Evolutionary conservation across 2,113 vertebrate species (phyloP).

Genomic region (Pontoporia blainvillei): DNA sequence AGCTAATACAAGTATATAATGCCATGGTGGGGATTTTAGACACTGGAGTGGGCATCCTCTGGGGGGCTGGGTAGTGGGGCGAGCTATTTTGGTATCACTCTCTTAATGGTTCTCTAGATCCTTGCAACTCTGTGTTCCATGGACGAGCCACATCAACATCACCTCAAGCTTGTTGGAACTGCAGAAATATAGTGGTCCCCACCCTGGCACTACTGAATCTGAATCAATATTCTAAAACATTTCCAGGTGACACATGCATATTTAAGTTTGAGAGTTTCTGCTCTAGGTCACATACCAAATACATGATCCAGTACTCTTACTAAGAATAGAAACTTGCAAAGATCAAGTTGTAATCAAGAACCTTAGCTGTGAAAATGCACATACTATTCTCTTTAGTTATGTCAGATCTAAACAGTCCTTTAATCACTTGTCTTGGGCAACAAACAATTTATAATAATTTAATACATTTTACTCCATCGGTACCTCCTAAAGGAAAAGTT

Average conservation of each 20-base stretch:
- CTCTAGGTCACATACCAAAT: neutral
- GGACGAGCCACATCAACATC: neutral
- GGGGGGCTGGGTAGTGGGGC: too few species aligned
- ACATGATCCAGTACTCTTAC: neutral
- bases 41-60: neutral
- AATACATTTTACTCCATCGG: slow-evolving; percentile 10
- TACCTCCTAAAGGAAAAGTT: slow-evolving; percentile 25
- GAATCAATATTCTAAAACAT: neutral
- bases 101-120: neutral
- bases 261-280: neutral
- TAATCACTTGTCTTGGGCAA: slow-evolving; percentile 15
- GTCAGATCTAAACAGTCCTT: slow-evolving; percentile 20
- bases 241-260: neutral
- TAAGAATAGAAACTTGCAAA: neutral
- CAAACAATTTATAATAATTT: slow-evolving; percentile 41
- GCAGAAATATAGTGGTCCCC: neutral
- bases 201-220: neutral
- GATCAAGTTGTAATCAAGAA: neutral
- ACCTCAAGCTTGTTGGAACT: neutral
- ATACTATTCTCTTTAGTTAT: neutral
- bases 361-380: neutral
- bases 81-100: neutral
- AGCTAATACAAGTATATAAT: neutral
- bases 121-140: neutral
- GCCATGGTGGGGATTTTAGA: neutral